A percentile compares a stretch with the other conserved stretches of the same genome.
Evolutionary conservation across 2,888 invertebrate genomes (phyloP).

Genomic region (Arenicola marina): DNA sequence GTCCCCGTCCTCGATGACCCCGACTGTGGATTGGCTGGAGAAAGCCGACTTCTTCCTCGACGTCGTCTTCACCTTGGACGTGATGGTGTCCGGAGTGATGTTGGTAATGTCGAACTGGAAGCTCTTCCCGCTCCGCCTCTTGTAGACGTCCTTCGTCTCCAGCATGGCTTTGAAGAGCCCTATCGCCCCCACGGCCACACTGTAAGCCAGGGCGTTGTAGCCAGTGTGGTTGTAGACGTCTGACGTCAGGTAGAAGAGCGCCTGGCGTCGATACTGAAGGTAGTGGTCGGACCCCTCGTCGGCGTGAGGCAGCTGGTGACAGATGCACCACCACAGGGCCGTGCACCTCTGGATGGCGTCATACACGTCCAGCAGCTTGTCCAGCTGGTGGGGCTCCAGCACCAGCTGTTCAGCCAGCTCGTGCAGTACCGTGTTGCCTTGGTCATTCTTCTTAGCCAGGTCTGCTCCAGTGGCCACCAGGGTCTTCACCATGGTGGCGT

Average conservation of each 20-base stretch:
- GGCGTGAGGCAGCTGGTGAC: constrained; percentile 37
- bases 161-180: constrained; percentile 44
- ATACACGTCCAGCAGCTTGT: constrained; percentile 31
- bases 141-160: constrained; percentile 44
- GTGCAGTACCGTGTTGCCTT: constrained; percentile 53
- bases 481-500: constrained; percentile 29
- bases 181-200: constrained; percentile 42
- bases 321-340: constrained; percentile 49
- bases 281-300: constrained; percentile 38
- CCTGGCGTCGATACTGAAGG: constrained; percentile 33
- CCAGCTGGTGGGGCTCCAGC: constrained; percentile 24
- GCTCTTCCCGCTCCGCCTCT: constrained; percentile 27
- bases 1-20: not conserved
- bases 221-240: constrained; percentile 43
- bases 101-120: constrained; percentile 47
- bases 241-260: constrained; percentile 40
- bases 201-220: constrained; percentile 43
- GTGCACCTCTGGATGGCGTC: constrained; percentile 13
- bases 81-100: constrained; percentile 28
- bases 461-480: constrained; percentile 45
- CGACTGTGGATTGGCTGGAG: not conserved
- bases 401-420: constrained; percentile 38
- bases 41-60: not conserved
- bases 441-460: constrained; percentile 36
- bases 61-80: not conserved